Conservation (phyloP, 1,140 invertebrate species). For the Neodiprion pinetum region DNA sequence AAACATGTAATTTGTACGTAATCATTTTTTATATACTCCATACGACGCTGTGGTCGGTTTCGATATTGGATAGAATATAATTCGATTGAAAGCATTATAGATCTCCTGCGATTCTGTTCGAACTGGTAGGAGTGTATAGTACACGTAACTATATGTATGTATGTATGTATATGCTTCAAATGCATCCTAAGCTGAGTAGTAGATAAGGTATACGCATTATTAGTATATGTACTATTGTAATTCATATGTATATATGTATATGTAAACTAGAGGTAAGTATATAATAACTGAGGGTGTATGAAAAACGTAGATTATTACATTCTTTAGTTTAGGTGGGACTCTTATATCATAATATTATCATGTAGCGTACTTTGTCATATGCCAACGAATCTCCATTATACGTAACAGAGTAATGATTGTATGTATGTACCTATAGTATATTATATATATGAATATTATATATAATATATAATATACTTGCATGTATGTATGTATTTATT, state of each 20-base stretch:
- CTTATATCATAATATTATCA: constrained; percentile 52
- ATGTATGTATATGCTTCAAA: constrained; percentile 39
- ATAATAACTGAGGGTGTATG: constrained; percentile 57
- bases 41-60: background rate
- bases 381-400: constrained; percentile 35
- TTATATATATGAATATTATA: too few relatives aligned
- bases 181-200: constrained; percentile 48
- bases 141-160: background rate
- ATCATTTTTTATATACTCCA: background rate
- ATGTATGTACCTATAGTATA: constrained; percentile 22
- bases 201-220: constrained; percentile 44
- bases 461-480: background rate
- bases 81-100: too few relatives aligned
- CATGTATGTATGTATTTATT: constrained; percentile 27
- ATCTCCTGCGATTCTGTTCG: background rate
- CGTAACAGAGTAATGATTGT: constrained; percentile 44
- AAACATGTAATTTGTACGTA: background rate
- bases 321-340: constrained; percentile 56
- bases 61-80: background rate
- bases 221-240: constrained; percentile 38
- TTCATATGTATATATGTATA: constrained; percentile 22
- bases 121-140: background rate
- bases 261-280: constrained; percentile 36
- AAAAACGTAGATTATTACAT: constrained; percentile 58
- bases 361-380: constrained; percentile 32